phyloP scores from a whole-genome alignment of 2,888 invertebrate genomes.

The Bibio marci region DNA sequence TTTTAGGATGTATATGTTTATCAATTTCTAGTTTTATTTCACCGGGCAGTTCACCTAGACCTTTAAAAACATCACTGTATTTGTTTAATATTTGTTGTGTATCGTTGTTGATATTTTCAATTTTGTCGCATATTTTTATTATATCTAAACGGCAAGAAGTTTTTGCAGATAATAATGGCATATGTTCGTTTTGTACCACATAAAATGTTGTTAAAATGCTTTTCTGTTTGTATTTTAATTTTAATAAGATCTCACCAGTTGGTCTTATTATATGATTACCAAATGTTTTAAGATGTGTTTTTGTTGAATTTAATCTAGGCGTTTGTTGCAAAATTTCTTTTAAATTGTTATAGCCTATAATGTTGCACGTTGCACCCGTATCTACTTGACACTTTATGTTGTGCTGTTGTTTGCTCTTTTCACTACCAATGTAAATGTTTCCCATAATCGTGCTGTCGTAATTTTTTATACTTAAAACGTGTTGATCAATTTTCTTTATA shows the following conservation, averaged over 20 bases:
- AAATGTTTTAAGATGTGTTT: background rate
- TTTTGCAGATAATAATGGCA: background rate
- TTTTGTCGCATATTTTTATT: background rate
- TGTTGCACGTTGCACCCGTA: background rate
- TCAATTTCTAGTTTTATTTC: conserved; percentile 7
- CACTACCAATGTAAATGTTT: background rate
- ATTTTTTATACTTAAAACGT: no score
- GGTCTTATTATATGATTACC: background rate
- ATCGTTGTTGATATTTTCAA: background rate
- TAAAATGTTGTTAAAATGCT: background rate
- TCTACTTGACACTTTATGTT: background rate
- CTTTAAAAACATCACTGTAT: conserved; percentile 5
- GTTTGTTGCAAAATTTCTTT: background rate
- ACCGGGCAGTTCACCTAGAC: conserved; percentile 3
- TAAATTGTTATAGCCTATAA: background rate
- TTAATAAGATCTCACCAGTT: background rate
- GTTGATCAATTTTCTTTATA: background rate
- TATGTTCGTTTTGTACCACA: background rate
- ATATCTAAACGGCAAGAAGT: background rate
- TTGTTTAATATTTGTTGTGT: conserved; percentile 1
- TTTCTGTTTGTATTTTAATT: background rate
- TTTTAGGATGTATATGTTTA: background rate
- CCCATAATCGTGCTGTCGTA: background rate
- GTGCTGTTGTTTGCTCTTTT: background rate
- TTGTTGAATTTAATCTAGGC: no score